Conservation (phyloP, 2,797 vertebrate genomes). For the Pangasius macronema region DNA sequence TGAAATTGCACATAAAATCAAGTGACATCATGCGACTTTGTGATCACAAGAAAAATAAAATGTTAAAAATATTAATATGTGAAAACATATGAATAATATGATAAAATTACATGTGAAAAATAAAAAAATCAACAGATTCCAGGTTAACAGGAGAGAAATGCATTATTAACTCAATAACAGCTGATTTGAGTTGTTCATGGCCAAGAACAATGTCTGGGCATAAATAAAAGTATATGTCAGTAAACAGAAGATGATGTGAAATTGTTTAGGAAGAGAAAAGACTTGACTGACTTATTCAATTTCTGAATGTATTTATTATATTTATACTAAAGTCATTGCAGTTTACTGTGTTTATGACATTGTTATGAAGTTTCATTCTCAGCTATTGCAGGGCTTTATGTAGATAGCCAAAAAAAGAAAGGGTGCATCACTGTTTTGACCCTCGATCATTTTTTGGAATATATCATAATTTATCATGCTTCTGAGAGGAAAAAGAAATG, state of each 20-base stretch:
- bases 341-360: background rate
- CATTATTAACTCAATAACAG: background rate
- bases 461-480: slow-evolving; percentile 78
- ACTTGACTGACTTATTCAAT: background rate
- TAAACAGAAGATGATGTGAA: background rate
- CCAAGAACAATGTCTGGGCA: background rate
- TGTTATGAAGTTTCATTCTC: background rate
- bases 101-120: background rate
- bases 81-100: background rate
- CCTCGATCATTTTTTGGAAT: slow-evolving; percentile 9
- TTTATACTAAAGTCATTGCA: background rate
- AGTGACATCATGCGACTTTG: background rate
- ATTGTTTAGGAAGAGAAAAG: background rate
- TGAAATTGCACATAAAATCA: background rate
- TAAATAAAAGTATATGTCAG: background rate
- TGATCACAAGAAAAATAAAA: background rate
- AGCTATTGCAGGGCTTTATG: background rate
- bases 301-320: background rate
- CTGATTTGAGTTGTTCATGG: background rate
- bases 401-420: background rate
- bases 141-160: background rate
- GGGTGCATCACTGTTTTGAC: background rate
- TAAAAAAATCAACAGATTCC: background rate
- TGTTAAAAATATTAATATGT: background rate
- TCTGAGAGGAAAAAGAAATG: slow-evolving; percentile 61